Base-by-base conservation (phyloP, 2,888 invertebrate species). In the Phasia obesa region DNA sequence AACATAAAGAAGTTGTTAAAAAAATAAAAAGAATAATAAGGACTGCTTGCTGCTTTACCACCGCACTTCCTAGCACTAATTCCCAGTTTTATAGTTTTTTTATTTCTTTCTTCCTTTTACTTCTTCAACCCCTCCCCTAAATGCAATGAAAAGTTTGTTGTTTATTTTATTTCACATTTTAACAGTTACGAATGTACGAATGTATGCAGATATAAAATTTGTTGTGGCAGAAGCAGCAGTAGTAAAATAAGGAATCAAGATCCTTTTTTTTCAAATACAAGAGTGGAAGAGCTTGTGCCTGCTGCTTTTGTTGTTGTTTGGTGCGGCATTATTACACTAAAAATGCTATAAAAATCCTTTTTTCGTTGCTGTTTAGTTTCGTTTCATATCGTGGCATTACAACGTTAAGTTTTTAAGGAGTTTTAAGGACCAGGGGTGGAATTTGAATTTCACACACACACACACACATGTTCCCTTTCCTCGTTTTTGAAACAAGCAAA, bases 41-140 rank as follows among this genome's bases (percentile, higher is more conserved):
- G 81, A 80, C 84, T 81, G 76, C 83, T 70, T 82, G 84, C 84
- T 86, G 84, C 84, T 85, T 86, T 85, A 85, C 81, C 69, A 78
- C 74, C 86, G 83, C 80, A 81, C 85, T 85, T 84, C 55, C 73
- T 49, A 65, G 49, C 42, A 38, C 65, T 77, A 85, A 76, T 75
- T 69, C 69, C 80, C 81, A 69, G 73, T 82, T 86, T 86, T 84
- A 86, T 85, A 86, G 86, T 85, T 85, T 71, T 77, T 78, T 31
- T 23, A 4, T 15, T 13, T 38, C 25, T 13, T 35, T 35, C 38
- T 51, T 49, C 11, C 11, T 13, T 15, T 21, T 11, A 11, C 11
- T 35, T 47, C 75, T 35, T 15, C 75, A 62, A 51, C 77, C 67
- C 71, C 64, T 71, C 70, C 23, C 51, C 53, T 49, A 60, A 74